Evolutionary conservation across 2,113 vertebrate genomes (phyloP).

Genomic region (Seriola quinqueradiata): DNA sequence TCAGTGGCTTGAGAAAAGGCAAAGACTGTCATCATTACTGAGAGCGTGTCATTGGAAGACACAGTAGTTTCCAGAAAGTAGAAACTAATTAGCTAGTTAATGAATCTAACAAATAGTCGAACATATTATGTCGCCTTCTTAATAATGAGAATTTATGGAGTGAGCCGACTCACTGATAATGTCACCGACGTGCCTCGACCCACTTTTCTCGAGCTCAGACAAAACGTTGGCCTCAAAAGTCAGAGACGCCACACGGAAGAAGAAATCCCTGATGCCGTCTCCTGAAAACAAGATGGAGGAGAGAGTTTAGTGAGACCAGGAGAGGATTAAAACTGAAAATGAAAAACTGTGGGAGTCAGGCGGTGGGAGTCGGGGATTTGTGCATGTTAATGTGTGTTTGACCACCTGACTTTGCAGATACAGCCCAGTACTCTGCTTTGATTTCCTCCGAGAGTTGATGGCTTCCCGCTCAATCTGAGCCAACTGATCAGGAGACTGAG

Average conservation of each 20-base stretch:
- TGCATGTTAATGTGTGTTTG: not conserved
- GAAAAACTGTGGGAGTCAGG: not conserved
- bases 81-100: not conserved
- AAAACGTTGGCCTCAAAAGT: constrained; percentile 93
- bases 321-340: not conserved
- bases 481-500: constrained; percentile 90
- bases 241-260: constrained; percentile 93
- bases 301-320: not conserved
- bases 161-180: constrained; percentile 91
- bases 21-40: not conserved
- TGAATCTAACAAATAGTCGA: not conserved
- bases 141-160: not conserved
- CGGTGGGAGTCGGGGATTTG: not conserved
- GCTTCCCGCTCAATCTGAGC: constrained; percentile 89
- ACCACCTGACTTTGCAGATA: constrained; percentile 94
- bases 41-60: not conserved
- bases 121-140: not conserved
- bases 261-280: constrained; percentile 92
- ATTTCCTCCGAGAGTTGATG: constrained; percentile 93
- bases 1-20: not conserved
- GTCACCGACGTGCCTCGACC: constrained; percentile 85
- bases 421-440: constrained; percentile 95
- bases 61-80: not conserved
- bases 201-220: constrained; percentile 91
- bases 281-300: constrained; percentile 77